These are phyloP conservation scores for Caenorhabditis parvicauda DNA, from an alignment of 2,888 invertebrate genomes.

Conservation along the genomic window DNA sequence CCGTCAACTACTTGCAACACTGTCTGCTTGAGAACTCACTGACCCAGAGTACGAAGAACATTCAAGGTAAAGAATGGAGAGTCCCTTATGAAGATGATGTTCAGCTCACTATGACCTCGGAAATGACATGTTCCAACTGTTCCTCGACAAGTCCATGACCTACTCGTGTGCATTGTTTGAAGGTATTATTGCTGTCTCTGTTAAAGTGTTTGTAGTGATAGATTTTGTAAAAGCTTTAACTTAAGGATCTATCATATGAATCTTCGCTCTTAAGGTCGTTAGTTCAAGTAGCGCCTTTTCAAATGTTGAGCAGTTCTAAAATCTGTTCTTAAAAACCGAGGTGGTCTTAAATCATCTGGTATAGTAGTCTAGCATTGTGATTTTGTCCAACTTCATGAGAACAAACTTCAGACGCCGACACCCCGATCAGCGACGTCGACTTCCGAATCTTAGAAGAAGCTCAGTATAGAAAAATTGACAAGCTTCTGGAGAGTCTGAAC, in stretches of 20 bases:
- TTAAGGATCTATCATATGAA: neutral
- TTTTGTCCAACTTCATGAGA: too few species aligned
- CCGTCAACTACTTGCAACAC: constrained; percentile 49
- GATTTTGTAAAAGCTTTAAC: neutral
- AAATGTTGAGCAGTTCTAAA: too few species aligned
- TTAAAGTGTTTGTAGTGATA: neutral
- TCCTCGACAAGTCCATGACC: constrained; percentile 53
- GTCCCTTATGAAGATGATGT: constrained; percentile 1
- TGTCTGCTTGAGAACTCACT: constrained; percentile 44
- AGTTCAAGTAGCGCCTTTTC: too few species aligned
- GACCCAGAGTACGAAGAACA: constrained; percentile 35
- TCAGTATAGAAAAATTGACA: constrained; percentile 46
- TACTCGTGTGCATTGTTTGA: constrained; percentile 53
- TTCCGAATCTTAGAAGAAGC: constrained; percentile 35
- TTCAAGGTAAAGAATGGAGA: constrained; percentile 12
- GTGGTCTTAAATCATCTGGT: too few species aligned
- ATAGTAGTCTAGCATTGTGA: too few species aligned
- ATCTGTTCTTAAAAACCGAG: too few species aligned
- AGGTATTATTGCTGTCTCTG: constrained; percentile 16
- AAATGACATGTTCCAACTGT: constrained; percentile 55
- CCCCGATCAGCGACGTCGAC: constrained; percentile 21
- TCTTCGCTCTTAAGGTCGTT: too few species aligned
- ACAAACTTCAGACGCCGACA: constrained; percentile 1
- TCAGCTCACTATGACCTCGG: constrained; percentile 57
- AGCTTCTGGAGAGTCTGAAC: constrained; percentile 36